phyloP scores from a whole-genome alignment of 1,140 invertebrate species.

The Pseudomyrmex cubaensis region DNA sequence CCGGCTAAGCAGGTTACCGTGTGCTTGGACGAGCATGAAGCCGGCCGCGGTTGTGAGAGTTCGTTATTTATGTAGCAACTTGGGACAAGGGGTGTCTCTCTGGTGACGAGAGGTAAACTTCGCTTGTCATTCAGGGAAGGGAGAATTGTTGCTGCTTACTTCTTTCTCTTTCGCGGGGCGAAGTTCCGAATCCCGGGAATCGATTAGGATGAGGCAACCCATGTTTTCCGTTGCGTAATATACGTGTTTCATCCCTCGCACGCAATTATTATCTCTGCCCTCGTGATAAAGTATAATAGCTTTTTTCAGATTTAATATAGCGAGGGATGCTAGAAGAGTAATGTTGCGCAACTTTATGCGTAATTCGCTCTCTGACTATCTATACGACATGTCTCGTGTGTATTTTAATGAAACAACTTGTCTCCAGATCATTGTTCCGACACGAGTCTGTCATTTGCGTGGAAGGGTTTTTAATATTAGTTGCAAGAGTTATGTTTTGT shows the following conservation, averaged over 20 bases:
- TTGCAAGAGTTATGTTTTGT: background rate
- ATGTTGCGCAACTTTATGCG: background rate
- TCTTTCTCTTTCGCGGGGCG: background rate
- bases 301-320: conserved; percentile 22
- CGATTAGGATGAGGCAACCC: conserved; percentile 22
- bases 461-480: background rate
- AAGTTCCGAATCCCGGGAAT: background rate
- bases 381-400: background rate
- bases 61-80: conserved; percentile 52
- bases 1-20: conserved; percentile 23
- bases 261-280: background rate
- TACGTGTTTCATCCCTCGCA: background rate
- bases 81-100: conserved; percentile 9
- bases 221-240: conserved; percentile 40
- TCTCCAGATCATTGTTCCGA: background rate
- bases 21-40: conserved; percentile 37
- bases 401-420: conserved; percentile 1
- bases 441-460: background rate
- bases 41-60: background rate
- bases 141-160: conserved; percentile 35
- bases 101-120: conserved; percentile 3
- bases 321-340: background rate
- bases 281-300: conserved; percentile 20
- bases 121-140: background rate
- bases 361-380: too few relatives aligned